Conservation (phyloP, 2,888 invertebrate species). For the Drosophila paramelanica region DNA sequence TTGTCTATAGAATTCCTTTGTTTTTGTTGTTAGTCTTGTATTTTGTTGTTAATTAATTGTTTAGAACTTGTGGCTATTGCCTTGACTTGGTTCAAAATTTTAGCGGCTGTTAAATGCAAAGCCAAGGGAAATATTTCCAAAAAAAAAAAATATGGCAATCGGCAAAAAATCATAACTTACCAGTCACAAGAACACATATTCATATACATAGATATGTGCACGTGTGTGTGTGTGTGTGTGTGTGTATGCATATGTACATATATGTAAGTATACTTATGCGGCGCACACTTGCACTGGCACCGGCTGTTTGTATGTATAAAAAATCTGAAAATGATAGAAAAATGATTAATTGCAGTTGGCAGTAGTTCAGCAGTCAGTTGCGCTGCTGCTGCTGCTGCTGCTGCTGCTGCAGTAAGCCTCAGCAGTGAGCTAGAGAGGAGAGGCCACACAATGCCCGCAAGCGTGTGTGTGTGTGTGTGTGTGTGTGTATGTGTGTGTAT, state of each 20-base stretch:
- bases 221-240: slow-evolving; percentile 2
- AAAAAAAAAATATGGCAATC: slow-evolving; percentile 22
- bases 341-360: slow-evolving; percentile 83
- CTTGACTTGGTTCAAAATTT: background rate
- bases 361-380: slow-evolving; percentile 79
- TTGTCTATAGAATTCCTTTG: too few species aligned
- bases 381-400: slow-evolving; percentile 45
- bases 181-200: slow-evolving; percentile 29
- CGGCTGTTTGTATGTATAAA: slow-evolving; percentile 63
- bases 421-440: slow-evolving; percentile 39
- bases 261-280: slow-evolving; percentile 7
- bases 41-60: background rate
- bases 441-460: slow-evolving; percentile 39
- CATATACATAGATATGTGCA: slow-evolving; percentile 7
- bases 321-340: slow-evolving; percentile 83
- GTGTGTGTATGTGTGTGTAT: slow-evolving; percentile 35
- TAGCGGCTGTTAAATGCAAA: slow-evolving; percentile 8
- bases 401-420: slow-evolving; percentile 51
- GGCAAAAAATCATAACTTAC: slow-evolving; percentile 59
- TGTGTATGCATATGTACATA: too few species aligned
- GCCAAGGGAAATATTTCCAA: slow-evolving; percentile 37
- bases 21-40: too few species aligned
- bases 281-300: slow-evolving; percentile 24
- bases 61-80: background rate
- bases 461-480: slow-evolving; percentile 29